Evolutionary conservation across 2,797 vertebrate genomes (phyloP), one percentile per base, ranked within the genome.

Genomic region (Clarias platycephalus): DNA sequence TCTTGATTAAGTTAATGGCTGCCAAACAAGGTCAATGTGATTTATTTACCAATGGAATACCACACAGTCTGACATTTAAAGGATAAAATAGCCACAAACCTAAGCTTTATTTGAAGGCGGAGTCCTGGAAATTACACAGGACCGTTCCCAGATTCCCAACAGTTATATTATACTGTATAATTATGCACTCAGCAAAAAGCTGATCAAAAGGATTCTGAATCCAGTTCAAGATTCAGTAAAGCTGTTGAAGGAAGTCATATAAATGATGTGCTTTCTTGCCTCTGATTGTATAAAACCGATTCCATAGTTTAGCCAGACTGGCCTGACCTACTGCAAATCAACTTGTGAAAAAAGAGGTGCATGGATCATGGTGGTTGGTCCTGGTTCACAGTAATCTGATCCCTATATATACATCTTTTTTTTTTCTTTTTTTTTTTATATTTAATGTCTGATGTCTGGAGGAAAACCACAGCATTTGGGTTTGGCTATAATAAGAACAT

Each of bases 1-100:
- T 66, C 63, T 83, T 57, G 60, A 83, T 80, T 64, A 87, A 87
- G 26, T 78, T 66, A 75, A 82, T 74, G 55, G 40, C 67, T 70
- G 57, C 55, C 67, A 72, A 85, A 77, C 74, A 83, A 49, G 57
- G 49, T 79, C 75, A 74, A 53, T 53, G 53, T 62, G 20, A 67
- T 79, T 87, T 82, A 77, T 83, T 81, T 83, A 71, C 57, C 31
- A 28, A 24, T 49, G 31, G n/a, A 81, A 68, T 40, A 85, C 37
- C 16, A 80, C 62, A 57, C 58, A 74, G 44, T 64, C 44, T 40
- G 66, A 31, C 18, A 31, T 62, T 84, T 57, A 31, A 62, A 72
- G 83, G 12, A 72, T 58, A 55, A 80, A 74, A 66, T 64, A 49
- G 68, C 12, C 53, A 81, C 18, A 81, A 79, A 57, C 53, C 22